Evolutionary conservation across 1,140 invertebrate species (phyloP).

Genomic region (Colletes gigas): DNA sequence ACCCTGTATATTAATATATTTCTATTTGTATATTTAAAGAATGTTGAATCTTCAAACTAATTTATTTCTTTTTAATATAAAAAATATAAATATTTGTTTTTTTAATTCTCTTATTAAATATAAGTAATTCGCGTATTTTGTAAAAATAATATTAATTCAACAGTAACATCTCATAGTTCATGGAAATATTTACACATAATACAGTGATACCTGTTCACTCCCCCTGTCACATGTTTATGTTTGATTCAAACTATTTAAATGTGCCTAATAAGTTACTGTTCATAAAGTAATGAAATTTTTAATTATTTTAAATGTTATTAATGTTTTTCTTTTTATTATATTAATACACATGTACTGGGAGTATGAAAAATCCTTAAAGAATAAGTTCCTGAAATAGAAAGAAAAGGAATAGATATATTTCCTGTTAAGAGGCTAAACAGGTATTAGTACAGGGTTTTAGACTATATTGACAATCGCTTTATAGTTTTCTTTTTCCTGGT

Average conservation of each 20-base stretch:
- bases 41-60: neutral
- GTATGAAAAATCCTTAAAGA: slow-evolving; percentile 52
- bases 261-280: slow-evolving; percentile 47
- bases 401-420: slow-evolving; percentile 43
- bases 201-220: slow-evolving; percentile 35
- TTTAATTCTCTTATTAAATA: no score
- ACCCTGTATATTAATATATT: no score
- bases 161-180: slow-evolving; percentile 50
- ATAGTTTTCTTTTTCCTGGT: slow-evolving; percentile 40
- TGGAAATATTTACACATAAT: slow-evolving; percentile 1
- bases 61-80: neutral
- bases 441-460: slow-evolving; percentile 55
- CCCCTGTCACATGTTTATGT: slow-evolving; percentile 41
- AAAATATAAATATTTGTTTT: no score
- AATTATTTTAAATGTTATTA: slow-evolving; percentile 46
- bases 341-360: slow-evolving; percentile 29
- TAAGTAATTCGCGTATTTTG: no score
- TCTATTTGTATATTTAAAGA: no score
- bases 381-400: slow-evolving; percentile 60
- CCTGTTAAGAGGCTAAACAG: slow-evolving; percentile 58
- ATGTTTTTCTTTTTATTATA: slow-evolving; percentile 51
- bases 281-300: slow-evolving; percentile 20
- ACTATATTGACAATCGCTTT: slow-evolving; percentile 50
- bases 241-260: slow-evolving; percentile 30
- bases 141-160: no score